These are phyloP conservation scores for Galendromus occidentalis DNA, from an alignment of 1,140 invertebrate genomes.

Conservation along the genomic window DNA sequence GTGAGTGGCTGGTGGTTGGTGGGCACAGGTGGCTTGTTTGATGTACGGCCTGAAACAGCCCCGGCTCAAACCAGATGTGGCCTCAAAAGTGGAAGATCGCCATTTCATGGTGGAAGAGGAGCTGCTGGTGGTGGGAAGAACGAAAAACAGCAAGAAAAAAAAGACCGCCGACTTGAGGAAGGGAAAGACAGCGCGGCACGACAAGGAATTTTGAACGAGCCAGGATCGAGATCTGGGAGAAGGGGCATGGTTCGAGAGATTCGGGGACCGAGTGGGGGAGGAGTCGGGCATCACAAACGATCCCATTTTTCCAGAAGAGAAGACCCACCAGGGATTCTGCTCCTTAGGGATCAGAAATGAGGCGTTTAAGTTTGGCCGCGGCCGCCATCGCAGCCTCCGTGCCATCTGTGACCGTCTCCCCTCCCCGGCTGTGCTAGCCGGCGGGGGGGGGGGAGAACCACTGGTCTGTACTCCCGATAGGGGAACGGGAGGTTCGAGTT, in stretches of 20 bases:
- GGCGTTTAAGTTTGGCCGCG: conserved; percentile 10
- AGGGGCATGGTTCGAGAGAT: background rate
- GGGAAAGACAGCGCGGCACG: too few relatives aligned
- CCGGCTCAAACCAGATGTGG: background rate
- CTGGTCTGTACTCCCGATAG: background rate
- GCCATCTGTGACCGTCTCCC: conserved; percentile 2
- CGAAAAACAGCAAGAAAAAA: too few relatives aligned
- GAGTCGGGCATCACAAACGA: background rate
- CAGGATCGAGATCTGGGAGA: background rate
- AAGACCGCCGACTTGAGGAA: too few relatives aligned
- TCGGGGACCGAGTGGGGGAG: background rate
- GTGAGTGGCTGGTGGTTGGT: background rate
- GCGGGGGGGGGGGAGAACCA: background rate
- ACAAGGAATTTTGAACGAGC: too few relatives aligned
- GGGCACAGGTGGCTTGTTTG: conserved; percentile 4
- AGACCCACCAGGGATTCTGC: background rate
- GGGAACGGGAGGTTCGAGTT: background rate
- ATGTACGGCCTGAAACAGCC: background rate
- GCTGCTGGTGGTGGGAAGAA: too few relatives aligned
- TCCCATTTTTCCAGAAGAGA: conserved; percentile 8
- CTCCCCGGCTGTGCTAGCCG: background rate
- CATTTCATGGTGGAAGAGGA: background rate
- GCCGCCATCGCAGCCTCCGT: background rate
- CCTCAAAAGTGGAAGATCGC: conserved; percentile 11
- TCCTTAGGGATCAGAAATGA: conserved; percentile 9